Base-by-base conservation (phyloP, 2,113 vertebrate genomes). In the Piliocolobus tephrosceles region DNA sequence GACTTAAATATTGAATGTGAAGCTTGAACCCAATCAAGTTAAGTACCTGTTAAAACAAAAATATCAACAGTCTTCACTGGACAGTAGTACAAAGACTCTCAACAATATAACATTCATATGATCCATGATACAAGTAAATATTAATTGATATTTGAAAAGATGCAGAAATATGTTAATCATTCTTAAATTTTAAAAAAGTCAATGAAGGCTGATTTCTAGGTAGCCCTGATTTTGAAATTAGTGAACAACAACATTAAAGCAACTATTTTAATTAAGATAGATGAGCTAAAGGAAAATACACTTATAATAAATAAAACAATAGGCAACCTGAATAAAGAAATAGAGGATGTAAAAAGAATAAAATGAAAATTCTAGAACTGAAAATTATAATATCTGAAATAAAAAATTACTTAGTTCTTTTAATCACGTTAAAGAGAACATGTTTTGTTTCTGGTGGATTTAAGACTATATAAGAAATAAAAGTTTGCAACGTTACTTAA, bases 231-330 rank as follows among this genome's bases (percentile, higher is more conserved):
- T 90, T 96, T 64, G 30, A 9, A 75, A 73, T 96, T 79, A 94
- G 7, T 73, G 52, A 66, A 81, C n/a, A 92, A 72, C 4, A 86
- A 80, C 43, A 76, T 94, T 81, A 86, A 92, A 92, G 27, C 6
- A 68, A 18, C 5, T 8, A 20, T 84, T 14, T 38, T 47, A 94
- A 50, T 38, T 85, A 88, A n/a, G 32, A 52, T 66, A 76, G 93
- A 78, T 43, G 38, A 96, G 38, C 55, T 80, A 82, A 94, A 55
- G 13, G n/a, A 88, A 93, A 90, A 94, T 52, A 55, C 20, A 73
- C 13, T 57, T 73, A 2, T 6, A 80, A 55, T 94, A 20, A 93
- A 58, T 72, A 55, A 88, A 82, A 47, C 87, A 11, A 72, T 35
- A 72, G 23, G 23, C 55, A 72, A 78, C 0, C 9, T 57, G 11